Evolutionary conservation across 2,113 vertebrate genomes (phyloP).

Genomic region (Isurus oxyrinchus): DNA sequence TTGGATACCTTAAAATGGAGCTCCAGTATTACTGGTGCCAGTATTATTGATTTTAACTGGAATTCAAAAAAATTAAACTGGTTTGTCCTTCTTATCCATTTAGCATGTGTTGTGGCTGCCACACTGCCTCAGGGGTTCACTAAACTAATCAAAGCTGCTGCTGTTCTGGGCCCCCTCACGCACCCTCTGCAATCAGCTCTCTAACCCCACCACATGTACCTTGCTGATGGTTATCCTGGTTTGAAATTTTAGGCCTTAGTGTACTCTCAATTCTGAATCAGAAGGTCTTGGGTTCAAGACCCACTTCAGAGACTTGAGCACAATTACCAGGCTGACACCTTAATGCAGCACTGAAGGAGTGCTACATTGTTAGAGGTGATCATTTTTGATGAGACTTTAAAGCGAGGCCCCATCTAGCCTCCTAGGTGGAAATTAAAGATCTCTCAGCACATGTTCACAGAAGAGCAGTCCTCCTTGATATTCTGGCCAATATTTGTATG

Average conservation of each 20-base stretch:
- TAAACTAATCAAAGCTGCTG: background rate
- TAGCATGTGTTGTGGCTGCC: background rate
- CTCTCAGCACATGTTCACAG: background rate
- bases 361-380: background rate
- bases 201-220: background rate
- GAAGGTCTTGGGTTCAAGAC: background rate
- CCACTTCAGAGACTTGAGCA: background rate
- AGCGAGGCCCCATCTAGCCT: background rate
- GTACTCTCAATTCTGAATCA: background rate
- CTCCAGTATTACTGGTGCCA: too few relatives aligned
- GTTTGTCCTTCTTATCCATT: background rate
- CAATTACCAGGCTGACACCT: background rate
- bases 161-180: background rate
- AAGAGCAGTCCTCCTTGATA: background rate
- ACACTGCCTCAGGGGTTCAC: background rate
- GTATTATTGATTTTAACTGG: too few relatives aligned
- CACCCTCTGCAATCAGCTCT: background rate
- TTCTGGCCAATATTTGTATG: background rate
- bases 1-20: too few relatives aligned
- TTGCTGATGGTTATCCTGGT: background rate
- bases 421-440: background rate
- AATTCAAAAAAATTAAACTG: too few relatives aligned
- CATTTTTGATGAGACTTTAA: background rate
- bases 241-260: background rate
- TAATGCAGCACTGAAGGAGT: background rate